Conservation (phyloP, 1,140 invertebrate species). For the Orussus abietinus region DNA sequence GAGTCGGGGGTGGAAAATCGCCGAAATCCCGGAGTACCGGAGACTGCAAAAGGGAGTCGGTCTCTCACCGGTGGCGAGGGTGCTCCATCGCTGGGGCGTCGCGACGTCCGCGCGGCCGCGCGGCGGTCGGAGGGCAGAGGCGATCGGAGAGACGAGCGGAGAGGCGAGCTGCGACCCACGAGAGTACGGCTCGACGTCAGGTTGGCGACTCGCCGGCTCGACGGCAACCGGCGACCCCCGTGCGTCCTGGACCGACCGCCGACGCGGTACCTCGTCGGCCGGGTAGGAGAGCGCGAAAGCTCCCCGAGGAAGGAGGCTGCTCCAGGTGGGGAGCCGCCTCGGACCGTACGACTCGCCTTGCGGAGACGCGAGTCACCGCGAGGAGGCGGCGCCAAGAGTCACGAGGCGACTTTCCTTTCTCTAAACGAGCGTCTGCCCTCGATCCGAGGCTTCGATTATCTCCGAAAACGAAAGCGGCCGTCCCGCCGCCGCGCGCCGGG, state of each 20-base stretch:
- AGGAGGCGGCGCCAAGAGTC: constrained; percentile 11
- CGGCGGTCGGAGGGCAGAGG: too few species aligned
- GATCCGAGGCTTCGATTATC: constrained; percentile 30
- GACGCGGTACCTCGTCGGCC: constrained; percentile 23
- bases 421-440: constrained; percentile 33
- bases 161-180: background rate
- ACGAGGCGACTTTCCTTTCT: constrained; percentile 29
- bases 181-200: background rate
- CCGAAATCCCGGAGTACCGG: too few species aligned
- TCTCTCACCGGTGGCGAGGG: too few species aligned
- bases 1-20: too few species aligned
- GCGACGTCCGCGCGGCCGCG: too few species aligned
- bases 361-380: background rate
- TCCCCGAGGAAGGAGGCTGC: too few species aligned
- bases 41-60: too few species aligned
- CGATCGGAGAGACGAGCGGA: too few species aligned
- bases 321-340: background rate
- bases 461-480: too few species aligned
- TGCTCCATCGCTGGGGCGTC: too few species aligned
- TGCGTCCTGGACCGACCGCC: constrained; percentile 11
- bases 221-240: constrained; percentile 17
- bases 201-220: background rate
- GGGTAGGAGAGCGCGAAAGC: constrained; percentile 20
- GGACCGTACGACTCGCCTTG: background rate
- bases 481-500: too few species aligned